These are phyloP conservation scores for Phania funesta DNA, from an alignment of 2,888 invertebrate species.

Conservation along the genomic window DNA sequence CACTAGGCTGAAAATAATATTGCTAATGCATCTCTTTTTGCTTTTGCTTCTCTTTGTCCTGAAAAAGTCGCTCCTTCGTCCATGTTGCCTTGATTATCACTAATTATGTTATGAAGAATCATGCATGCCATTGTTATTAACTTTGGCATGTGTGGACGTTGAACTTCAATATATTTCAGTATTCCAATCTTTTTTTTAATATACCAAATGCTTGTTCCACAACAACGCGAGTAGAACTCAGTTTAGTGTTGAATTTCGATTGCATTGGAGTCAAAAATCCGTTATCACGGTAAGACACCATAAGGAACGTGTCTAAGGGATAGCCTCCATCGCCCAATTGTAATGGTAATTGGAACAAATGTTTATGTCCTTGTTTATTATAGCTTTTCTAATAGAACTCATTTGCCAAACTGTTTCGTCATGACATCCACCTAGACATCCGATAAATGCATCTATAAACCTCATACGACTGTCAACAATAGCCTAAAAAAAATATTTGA, in stretches of 20 bases:
- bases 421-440: constrained; percentile 37
- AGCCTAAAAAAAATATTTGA: constrained; percentile 17
- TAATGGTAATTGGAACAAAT: constrained; percentile 32
- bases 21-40: constrained; percentile 32
- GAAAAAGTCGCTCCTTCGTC: constrained; percentile 3
- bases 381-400: constrained; percentile 33
- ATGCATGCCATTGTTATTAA: constrained; percentile 37
- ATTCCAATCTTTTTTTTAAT: constrained; percentile 32
- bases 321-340: constrained; percentile 56
- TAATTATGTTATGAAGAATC: constrained; percentile 30
- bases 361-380: constrained; percentile 31
- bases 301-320: constrained; percentile 52
- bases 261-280: constrained; percentile 51
- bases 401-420: constrained; percentile 43
- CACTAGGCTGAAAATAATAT: constrained; percentile 23
- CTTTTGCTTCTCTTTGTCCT: constrained; percentile 37
- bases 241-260: constrained; percentile 40
- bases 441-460: constrained; percentile 50
- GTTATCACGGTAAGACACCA: constrained; percentile 58
- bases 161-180: constrained; percentile 28
- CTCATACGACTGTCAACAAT: constrained; percentile 42
- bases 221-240: constrained; percentile 50
- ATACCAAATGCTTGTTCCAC: constrained; percentile 53
- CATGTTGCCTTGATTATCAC: constrained; percentile 28
- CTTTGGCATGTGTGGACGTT: constrained; percentile 37